Percentiles rank a stretch among this genome's conserved stretches.
Evolutionary conservation across 2,888 invertebrate genomes (phyloP).

Genomic region (Xestia ashworthii): DNA sequence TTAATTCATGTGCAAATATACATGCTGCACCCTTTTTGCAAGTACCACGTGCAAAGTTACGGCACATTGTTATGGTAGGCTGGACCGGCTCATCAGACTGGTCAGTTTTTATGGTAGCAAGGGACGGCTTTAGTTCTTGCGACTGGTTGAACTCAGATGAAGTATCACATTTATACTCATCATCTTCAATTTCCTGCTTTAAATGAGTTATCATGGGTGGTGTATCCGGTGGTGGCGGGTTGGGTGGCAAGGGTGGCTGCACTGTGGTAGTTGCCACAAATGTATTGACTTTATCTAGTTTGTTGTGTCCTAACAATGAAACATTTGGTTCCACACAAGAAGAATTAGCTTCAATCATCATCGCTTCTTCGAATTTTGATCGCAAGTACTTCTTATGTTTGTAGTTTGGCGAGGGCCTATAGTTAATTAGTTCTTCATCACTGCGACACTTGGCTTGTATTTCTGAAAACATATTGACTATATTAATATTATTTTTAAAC

Average conservation of each 20-base stretch:
- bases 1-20: conserved; percentile 77
- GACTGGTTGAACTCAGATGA: conserved; percentile 22
- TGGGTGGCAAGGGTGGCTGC: conserved; percentile 76
- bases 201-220: conserved; percentile 58
- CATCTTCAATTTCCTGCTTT: conserved; percentile 74
- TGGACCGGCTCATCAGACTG: conserved; percentile 32
- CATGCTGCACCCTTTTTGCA: conserved; percentile 78
- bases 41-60: conserved; percentile 79
- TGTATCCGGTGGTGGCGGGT: conserved; percentile 75
- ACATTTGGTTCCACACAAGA: conserved; percentile 14
- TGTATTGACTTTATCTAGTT: conserved; percentile 36
- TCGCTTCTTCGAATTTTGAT: conserved; percentile 74
- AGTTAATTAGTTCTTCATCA: conserved; percentile 76
- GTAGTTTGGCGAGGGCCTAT: conserved; percentile 80
- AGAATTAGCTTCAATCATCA: conserved; percentile 29
- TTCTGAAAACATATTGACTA: conserved; percentile 45
- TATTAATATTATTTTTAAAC: background rate
- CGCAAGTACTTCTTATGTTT: conserved; percentile 82
- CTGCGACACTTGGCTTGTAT: conserved; percentile 41
- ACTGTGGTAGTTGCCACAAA: background rate
- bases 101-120: conserved; percentile 36
- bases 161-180: conserved; percentile 58
- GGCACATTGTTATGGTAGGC: conserved; percentile 72
- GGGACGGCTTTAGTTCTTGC: background rate
- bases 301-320: background rate